phyloP scores from a whole-genome alignment of 2,797 vertebrate genomes.

The Phyllotis vaccarum region DNA sequence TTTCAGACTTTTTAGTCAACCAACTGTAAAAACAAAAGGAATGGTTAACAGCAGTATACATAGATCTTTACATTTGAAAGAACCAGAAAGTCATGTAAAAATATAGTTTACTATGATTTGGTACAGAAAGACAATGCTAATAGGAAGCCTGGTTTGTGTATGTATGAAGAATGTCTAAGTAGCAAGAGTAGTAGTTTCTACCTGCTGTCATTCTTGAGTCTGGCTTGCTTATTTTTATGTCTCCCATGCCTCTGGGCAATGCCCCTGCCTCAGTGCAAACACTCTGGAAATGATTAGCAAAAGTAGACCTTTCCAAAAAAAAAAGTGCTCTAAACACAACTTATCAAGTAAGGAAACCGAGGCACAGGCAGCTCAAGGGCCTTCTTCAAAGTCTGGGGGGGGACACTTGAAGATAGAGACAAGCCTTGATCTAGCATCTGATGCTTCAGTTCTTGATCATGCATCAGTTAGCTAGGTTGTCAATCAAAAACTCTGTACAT shows the following conservation, averaged over 20 bases:
- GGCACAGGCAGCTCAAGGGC: background rate
- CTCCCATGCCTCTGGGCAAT: background rate
- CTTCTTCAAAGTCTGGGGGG: background rate
- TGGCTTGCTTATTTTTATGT: background rate
- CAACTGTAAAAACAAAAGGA: background rate
- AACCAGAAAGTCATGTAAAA: background rate
- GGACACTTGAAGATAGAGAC: background rate
- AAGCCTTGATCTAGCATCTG: background rate
- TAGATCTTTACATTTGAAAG: constrained; percentile 33
- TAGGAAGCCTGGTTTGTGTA: background rate
- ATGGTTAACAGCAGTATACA: too few species aligned
- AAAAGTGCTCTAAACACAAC: background rate
- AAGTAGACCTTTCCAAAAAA: background rate
- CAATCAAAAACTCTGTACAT: background rate
- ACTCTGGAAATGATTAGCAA: background rate
- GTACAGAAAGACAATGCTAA: background rate
- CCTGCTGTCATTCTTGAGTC: background rate
- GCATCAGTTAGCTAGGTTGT: background rate
- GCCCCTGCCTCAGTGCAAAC: background rate
- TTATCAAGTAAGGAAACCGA: background rate
- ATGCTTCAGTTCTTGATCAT: background rate
- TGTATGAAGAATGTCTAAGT: background rate
- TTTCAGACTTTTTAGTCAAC: background rate
- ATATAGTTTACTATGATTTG: background rate
- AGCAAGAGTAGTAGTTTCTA: constrained; percentile 33